Evolutionary conservation across 92 coral and sea anemone species (phyloP), one percentile per base, ranked within the genome.

Genomic region (Desmophyllum pertusum): DNA sequence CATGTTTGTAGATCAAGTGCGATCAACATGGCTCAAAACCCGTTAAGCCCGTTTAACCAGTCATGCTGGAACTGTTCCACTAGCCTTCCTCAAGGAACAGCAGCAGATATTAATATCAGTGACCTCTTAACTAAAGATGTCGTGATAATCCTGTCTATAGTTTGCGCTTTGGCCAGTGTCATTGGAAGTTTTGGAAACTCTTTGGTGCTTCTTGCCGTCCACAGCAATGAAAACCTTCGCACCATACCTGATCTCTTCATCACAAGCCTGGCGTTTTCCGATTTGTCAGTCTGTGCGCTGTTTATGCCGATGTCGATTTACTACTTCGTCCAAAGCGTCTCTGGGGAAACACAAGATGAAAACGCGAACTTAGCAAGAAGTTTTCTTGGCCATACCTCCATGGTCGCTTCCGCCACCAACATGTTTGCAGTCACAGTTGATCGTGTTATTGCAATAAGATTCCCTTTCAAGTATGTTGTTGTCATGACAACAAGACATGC

Each of bases 351-450:
- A 29, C 1, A 30, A 48, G 70, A 57, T 17, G 61, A 82, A 38
- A 29, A 53, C 21, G 17, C 50, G 13, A 37, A 76, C 9, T 52
- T 65, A 31, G 63, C 51, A 11, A 83, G 42, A 39, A 57, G 48
- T 18, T 81, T 89, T 30, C 59, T 93, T 15, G 92, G 93, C 10
- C 77, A 87, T 79, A 19, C 83, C 23, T 55, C 93, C 39, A 39
- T 90, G 33, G 57, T 88, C 40, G 93, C 92, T 5, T 87, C 96
- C 7, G 85, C 89, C 11, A 87, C 96, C 51, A 90, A 91, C 65
- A 81, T 93, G 90, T 93, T 83, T 45, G 76, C 89, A 10, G 93
- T 93, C 23, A 88, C 96, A 41, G 59, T 93, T 30, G 96, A 93
- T 63, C 88, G 91, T 13, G 61, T 90, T 19, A 33, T 84, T 29